A percentile compares a stretch with the other conserved stretches of the same genome.
phyloP scores from a whole-genome alignment of 2,888 invertebrate species.

The Stenichneumon culpator region DNA sequence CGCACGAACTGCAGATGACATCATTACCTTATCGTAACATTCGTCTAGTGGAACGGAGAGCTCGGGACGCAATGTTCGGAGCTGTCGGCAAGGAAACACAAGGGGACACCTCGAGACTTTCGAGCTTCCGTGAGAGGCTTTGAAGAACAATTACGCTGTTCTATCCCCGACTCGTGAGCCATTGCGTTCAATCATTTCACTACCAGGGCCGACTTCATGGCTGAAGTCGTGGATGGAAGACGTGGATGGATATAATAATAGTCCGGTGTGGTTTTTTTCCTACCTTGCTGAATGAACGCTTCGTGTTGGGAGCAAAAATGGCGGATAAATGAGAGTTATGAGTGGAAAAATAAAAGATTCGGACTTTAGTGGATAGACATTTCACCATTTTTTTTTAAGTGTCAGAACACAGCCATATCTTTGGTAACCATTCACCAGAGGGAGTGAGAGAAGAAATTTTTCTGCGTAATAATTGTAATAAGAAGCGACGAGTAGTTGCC shows the following conservation, averaged over 20 bases:
- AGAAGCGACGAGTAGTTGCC: not conserved
- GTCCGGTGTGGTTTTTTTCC: not conserved
- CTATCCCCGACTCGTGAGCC: not conserved
- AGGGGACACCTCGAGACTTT: slow-evolving; percentile 9
- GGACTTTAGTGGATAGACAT: not conserved
- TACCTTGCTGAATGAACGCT: not conserved
- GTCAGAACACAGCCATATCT: not conserved
- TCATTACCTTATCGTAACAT: slow-evolving; percentile 58
- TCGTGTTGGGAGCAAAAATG: not conserved
- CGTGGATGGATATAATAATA: not conserved
- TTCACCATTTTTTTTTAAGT: not conserved
- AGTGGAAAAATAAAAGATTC: slow-evolving; percentile 6
- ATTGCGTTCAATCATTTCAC: slow-evolving; percentile 8
- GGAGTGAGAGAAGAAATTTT: not conserved
- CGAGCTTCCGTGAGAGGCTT: slow-evolving; percentile 8
- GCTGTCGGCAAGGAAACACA: slow-evolving; percentile 9
- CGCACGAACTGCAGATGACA: slow-evolving; percentile 36
- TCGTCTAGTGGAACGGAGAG: slow-evolving; percentile 18
- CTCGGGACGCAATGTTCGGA: slow-evolving; percentile 7
- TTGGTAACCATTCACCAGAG: not conserved
- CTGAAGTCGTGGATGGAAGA: not conserved
- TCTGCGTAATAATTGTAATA: not conserved
- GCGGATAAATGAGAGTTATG: not conserved
- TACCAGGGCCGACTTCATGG: not conserved
- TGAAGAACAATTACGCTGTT: slow-evolving; percentile 15